Conservation (phyloP, 2,113 vertebrate genomes). For the Prietella phreatophila region DNA sequence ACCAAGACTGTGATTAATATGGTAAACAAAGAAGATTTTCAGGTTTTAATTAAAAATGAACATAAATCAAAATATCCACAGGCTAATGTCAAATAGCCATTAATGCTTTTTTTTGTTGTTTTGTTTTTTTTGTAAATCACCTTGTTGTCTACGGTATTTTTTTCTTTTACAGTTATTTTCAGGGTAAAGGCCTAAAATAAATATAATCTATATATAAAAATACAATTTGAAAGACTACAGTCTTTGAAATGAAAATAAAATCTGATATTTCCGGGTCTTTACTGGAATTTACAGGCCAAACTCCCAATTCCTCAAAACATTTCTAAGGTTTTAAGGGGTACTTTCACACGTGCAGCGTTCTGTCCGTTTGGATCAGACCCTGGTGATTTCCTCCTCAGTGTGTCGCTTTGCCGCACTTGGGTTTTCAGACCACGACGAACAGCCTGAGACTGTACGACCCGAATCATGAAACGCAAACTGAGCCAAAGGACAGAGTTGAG, state of each 20-base stretch:
- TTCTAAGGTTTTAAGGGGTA: background rate
- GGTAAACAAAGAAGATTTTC: slow-evolving; percentile 63
- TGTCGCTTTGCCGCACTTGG: background rate
- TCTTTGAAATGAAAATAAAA: slow-evolving; percentile 22
- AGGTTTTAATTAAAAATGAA: background rate
- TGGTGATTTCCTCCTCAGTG: background rate
- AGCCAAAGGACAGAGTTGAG: background rate
- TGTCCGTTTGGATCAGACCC: background rate
- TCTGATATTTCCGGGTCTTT: slow-evolving; percentile 57
- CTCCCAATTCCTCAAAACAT: background rate
- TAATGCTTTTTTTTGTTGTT: background rate
- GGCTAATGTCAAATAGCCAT: background rate
- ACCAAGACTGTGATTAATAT: slow-evolving; percentile 49
- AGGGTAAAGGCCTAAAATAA: slow-evolving; percentile 3
- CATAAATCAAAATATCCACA: background rate
- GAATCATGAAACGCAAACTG: background rate
- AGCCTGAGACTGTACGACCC: background rate
- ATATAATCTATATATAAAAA: slow-evolving; percentile 28
- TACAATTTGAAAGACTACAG: background rate
- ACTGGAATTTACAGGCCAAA: background rate
- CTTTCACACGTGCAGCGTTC: background rate
- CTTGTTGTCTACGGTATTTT: slow-evolving; percentile 22
- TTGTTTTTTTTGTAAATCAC: background rate
- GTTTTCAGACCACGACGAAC: background rate
- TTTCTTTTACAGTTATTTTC: slow-evolving; percentile 48